phyloP scores from a whole-genome alignment of 2,888 invertebrate genomes.

The Agrochola lychnidis region DNA sequence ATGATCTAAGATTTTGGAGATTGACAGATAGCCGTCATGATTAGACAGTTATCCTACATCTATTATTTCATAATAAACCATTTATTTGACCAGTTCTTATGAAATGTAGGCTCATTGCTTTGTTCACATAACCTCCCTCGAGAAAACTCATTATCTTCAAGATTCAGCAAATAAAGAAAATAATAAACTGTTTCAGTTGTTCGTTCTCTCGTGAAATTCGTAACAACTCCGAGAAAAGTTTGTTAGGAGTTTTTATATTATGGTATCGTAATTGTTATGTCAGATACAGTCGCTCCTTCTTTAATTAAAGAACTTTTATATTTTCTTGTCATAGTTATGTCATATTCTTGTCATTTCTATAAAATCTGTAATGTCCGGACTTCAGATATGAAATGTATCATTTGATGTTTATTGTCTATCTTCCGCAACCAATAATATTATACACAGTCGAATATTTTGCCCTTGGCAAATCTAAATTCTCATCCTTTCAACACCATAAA shows the following conservation, averaged over 20 bases:
- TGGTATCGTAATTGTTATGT: conserved; percentile 29
- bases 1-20: neutral
- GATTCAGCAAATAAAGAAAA: conserved; percentile 22
- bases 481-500: conserved; percentile 5
- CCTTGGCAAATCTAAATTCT: neutral
- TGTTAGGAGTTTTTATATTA: conserved; percentile 20
- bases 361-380: neutral
- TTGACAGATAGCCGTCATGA: neutral
- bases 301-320: conserved; percentile 17
- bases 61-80: neutral
- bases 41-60: neutral
- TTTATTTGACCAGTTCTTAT: neutral
- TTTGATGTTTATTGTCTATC: neutral
- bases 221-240: conserved; percentile 33
- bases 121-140: neutral
- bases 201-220: conserved; percentile 27
- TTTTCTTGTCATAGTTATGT: neutral
- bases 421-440: neutral
- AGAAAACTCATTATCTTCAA: conserved; percentile 30
- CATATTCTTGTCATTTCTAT: neutral
- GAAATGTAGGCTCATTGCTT: neutral
- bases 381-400: neutral
- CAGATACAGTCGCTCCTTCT: conserved; percentile 15
- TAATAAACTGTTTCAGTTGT: conserved; percentile 26
- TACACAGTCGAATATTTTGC: neutral